A percentile compares a stretch with the other conserved stretches of the same genome.
Evolutionary conservation across 2,888 invertebrate species (phyloP).

Genomic region (Amblyjoppa fuscipennis): DNA sequence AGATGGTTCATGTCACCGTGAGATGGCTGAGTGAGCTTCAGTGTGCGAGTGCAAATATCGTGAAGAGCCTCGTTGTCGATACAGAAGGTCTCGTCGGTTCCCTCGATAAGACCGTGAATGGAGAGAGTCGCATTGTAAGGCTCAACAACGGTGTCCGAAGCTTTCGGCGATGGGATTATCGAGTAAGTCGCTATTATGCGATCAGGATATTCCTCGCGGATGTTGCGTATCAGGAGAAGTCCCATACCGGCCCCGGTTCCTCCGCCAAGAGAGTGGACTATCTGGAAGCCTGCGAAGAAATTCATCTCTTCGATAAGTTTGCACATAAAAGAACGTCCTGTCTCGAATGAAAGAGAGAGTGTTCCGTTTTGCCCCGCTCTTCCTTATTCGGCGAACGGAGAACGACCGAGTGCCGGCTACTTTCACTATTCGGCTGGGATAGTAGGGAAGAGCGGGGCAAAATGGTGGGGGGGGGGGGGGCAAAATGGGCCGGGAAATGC

Average conservation of each 20-base stretch:
- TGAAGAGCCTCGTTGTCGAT: constrained; percentile 96
- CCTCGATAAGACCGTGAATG: constrained; percentile 94
- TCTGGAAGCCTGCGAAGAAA: constrained; percentile 88
- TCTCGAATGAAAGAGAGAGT: background rate
- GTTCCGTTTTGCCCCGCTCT: background rate
- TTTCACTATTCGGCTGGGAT: background rate
- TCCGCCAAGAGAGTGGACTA: constrained; percentile 93
- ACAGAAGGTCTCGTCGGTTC: constrained; percentile 95
- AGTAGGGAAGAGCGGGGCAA: background rate
- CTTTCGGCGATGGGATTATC: constrained; percentile 92
- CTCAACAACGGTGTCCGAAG: constrained; percentile 95
- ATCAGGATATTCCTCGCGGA: constrained; percentile 95
- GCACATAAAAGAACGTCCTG: background rate
- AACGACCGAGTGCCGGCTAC: background rate
- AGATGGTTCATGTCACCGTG: constrained; percentile 96
- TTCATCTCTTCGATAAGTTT: background rate
- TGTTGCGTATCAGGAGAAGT: constrained; percentile 92
- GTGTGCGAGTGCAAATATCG: constrained; percentile 95
- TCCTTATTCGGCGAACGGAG: background rate
- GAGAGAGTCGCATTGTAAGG: constrained; percentile 96
- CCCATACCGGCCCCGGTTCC: constrained; percentile 92
- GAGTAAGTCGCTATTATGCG: constrained; percentile 90
- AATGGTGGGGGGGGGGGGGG: too few relatives aligned
- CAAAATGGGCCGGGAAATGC: too few relatives aligned
- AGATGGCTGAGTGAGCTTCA: constrained; percentile 94